These are phyloP conservation scores for Leucoraja erinaceus DNA, from an alignment of 2,113 vertebrate genomes.

Conservation along the genomic window DNA sequence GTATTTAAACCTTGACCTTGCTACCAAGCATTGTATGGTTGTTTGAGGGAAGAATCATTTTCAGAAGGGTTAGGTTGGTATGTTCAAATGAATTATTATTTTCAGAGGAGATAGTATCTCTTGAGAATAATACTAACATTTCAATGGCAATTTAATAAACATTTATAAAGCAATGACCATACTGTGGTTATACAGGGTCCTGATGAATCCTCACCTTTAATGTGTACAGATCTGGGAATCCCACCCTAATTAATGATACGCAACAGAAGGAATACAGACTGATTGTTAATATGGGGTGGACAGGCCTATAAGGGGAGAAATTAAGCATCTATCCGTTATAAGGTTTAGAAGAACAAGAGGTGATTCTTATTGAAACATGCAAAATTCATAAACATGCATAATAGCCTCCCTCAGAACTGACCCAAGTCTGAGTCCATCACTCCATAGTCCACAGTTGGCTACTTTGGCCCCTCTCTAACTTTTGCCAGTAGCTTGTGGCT, in stretches of 20 bases:
- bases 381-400: not conserved
- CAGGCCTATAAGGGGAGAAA: no score
- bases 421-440: not conserved
- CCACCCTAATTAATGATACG: no score
- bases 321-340: no score
- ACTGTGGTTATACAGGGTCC: no score
- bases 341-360: no score
- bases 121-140: not conserved
- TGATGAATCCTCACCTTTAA: no score
- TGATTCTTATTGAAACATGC: no score
- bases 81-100: not conserved
- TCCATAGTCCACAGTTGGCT: not conserved
- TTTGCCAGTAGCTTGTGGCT: not conserved
- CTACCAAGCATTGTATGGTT: not conserved
- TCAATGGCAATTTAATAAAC: no score
- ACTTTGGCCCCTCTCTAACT: not conserved
- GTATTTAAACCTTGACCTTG: not conserved
- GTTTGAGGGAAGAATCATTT: no score
- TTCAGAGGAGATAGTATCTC: not conserved
- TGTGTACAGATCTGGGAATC: no score
- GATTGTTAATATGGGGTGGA: no score
- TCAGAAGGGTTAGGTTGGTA: not conserved
- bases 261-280: no score
- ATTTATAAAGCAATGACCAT: not conserved
- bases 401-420: not conserved